Evolutionary conservation across 2,888 invertebrate species (phyloP), one percentile per base, ranked within the genome.

Genomic region (Molanna angustata): DNA sequence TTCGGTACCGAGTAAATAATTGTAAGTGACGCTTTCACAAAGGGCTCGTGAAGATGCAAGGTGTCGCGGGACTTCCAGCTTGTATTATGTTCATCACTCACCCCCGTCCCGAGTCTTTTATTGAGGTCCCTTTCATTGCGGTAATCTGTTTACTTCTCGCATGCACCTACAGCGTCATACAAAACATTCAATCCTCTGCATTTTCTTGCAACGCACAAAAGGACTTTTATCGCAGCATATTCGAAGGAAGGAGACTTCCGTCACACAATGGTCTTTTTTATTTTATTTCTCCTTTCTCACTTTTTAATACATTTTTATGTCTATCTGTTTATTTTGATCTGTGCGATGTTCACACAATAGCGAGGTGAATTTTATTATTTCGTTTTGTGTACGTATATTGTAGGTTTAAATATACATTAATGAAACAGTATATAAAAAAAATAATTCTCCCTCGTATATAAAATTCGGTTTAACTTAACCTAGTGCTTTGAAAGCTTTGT

Each of bases 81-180:
- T 46, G 6, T 11, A 27, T 46, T 46, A 32, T 46, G 19, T n/a
- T n/a, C n/a, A n/a, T n/a, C n/a, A n/a, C n/a, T n/a, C n/a, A n/a
- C n/a, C n/a, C n/a, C n/a, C n/a, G n/a, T n/a, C 14, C 9, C 13
- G 27, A 21, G 43, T 27, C 43, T 27, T 35, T 39, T 48, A 21
- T 48, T 20, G 19, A 20, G 52, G n/a, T n/a, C 21, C 42, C 46
- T 54, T 54, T 54, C 49, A 40, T 50, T 39, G 44, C 52, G 49
- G 49, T 56, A 56, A 56, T 56, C 56, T 56, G 52, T 56, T 56
- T 56, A 56, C 56, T 49, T 49, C 52, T 44, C 46, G 45, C 55
- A 47, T 51, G 37, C 50, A 41, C 56, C 49, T 35, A 42, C 44
- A 14, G 40, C 49, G 32, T 46, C 45, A 54, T 51, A 52, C 35